Percentiles rank a stretch among this genome's conserved stretches.
Evolutionary conservation across 2,113 vertebrate genomes (phyloP).

Genomic region (Rhabdornis inornatus): DNA sequence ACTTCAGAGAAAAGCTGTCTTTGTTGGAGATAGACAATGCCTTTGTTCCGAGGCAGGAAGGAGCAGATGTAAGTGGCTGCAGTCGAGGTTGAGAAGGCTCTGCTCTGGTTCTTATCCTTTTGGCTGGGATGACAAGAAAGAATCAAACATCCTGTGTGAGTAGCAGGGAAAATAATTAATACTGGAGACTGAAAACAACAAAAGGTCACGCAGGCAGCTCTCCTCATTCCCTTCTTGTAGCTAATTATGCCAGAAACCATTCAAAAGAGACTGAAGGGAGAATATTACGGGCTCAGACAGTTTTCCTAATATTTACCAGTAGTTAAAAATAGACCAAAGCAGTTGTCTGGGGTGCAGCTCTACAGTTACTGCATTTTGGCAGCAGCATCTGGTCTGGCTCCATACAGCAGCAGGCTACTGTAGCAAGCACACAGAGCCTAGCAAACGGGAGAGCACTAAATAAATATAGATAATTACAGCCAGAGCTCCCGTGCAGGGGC

Average conservation of each 20-base stretch:
- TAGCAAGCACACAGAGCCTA: not conserved
- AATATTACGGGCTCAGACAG: not conserved
- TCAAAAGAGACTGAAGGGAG: not conserved
- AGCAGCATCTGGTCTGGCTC: not conserved
- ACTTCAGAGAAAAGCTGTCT: not conserved
- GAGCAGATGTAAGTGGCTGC: not conserved
- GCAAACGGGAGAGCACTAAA: not conserved
- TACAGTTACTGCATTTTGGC: not conserved
- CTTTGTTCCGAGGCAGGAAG: not conserved
- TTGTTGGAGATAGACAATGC: not conserved
- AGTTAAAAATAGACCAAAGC: conserved; percentile 42
- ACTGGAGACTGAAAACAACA: not conserved
- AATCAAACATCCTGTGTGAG: not conserved
- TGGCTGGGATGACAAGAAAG: not conserved
- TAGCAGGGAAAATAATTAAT: not conserved
- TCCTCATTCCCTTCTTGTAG: not conserved
- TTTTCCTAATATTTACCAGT: not conserved
- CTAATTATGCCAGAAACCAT: not conserved
- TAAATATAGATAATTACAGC: not conserved
- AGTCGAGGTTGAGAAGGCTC: not conserved
- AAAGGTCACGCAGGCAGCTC: not conserved
- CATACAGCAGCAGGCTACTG: not conserved
- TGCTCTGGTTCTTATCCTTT: not conserved
- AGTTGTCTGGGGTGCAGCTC: not conserved
- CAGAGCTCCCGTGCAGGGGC: accelerated